Evolutionary conservation across 2,113 vertebrate species (phyloP), one percentile per base, ranked within the genome.

Genomic region (Leucopsar rothschildi): DNA sequence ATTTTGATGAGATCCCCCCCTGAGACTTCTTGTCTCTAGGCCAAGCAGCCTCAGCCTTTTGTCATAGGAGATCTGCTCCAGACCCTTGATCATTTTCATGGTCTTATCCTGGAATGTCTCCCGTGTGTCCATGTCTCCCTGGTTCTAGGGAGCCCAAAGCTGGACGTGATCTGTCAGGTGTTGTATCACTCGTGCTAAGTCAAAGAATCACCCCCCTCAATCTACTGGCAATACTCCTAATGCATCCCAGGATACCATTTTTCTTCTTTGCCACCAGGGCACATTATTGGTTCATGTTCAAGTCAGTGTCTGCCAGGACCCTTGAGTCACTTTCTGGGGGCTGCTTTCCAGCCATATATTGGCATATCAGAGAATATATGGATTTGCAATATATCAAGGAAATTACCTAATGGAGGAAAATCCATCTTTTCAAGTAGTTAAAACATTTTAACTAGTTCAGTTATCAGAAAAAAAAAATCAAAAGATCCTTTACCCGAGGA

Each of bases 1-100:
- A 35, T 11, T 47, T 25, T 53, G 5, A 33, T 31, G 8, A 76
- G 11, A 49, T 39, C 0, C 1, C 2, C 5, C 6, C 1, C 1
- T 22, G 3, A 79, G 29, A 15, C 4, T 75, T 80, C 57, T 79
- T 0, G 0, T 40, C 18, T 68, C 21, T 28, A 65, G 27, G 6
- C 16, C 1, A 1, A 53, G 28, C 7, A 47, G 8, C n/a, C 44
- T 70, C 33, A 42, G 37, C 4, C 17, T 55, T 65, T 78, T 71
- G 11, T 53, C 23, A 75, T 2, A 31, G 9, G 6, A 40, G 16
- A n/a, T n/a, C 7, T 25, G 27, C 47, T 90, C 9, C 42, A 50
- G n/a, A 66, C 2, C 10, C 3, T 55, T 77, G 39, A 59, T 33
- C 4, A 53, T 64, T 35, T 64, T 60, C 1, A 1, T 15, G 5